A percentile compares a stretch with the other conserved stretches of the same genome.
Evolutionary conservation across 1,140 invertebrate genomes (phyloP).

Genomic region (Rhagoletis zephyria): DNA sequence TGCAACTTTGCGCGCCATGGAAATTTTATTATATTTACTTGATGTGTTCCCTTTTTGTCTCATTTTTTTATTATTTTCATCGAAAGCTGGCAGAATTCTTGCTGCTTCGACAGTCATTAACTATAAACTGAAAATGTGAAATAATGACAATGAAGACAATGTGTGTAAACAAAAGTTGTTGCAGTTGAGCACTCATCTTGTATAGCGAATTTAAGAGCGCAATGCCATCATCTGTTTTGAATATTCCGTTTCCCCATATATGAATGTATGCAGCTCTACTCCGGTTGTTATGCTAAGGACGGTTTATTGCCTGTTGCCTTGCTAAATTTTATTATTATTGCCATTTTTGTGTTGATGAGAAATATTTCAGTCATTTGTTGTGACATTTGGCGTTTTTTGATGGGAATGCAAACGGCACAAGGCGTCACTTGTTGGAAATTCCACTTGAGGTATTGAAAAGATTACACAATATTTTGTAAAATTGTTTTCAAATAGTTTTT

Average conservation of each 20-base stretch:
- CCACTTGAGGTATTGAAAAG: too few species aligned
- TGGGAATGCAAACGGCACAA: neutral
- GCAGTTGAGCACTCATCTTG: constrained; percentile 4
- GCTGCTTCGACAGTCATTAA: constrained; percentile 15
- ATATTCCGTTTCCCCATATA: neutral
- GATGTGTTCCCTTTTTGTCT: neutral
- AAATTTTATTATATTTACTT: constrained; percentile 43
- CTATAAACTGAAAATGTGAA: constrained; percentile 31
- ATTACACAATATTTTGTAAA: too few species aligned
- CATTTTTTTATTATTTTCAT: neutral
- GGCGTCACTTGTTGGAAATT: too few species aligned
- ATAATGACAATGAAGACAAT: constrained; percentile 44
- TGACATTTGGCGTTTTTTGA: neutral
- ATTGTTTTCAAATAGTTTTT: too few species aligned
- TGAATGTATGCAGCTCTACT: too few species aligned
- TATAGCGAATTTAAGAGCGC: constrained; percentile 12
- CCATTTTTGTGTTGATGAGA: constrained; percentile 42
- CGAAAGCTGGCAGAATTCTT: constrained; percentile 40
- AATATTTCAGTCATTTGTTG: constrained; percentile 3
- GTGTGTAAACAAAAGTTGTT: neutral
- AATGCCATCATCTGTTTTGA: constrained; percentile 25
- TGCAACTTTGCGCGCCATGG: constrained; percentile 31
- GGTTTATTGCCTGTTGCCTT: neutral
- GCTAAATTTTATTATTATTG: constrained; percentile 20
- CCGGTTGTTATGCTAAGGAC: neutral